Conservation (phyloP, 2,888 invertebrate genomes). For the Drosophila borborema region DNA sequence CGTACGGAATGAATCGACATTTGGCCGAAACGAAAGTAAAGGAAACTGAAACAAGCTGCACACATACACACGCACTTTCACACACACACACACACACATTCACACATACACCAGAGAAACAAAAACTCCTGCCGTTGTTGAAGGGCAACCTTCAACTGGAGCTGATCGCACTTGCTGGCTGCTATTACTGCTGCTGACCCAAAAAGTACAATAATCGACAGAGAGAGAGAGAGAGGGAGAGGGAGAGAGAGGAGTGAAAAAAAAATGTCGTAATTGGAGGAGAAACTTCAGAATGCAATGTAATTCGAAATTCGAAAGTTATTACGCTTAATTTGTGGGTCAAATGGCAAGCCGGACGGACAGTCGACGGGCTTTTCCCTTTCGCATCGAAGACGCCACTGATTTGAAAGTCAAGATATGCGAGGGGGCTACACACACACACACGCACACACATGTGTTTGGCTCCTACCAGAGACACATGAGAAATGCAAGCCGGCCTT, state of each 20-base stretch:
- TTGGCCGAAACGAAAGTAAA: constrained; percentile 18
- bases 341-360: constrained; percentile 57
- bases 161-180: constrained; percentile 39
- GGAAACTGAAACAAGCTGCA: constrained; percentile 8
- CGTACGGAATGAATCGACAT: constrained; percentile 41
- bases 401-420: constrained; percentile 73
- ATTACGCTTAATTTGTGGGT: constrained; percentile 79
- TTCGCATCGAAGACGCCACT: constrained; percentile 57
- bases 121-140: constrained; percentile 20
- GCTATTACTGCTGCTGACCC: constrained; percentile 33
- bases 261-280: constrained; percentile 51
- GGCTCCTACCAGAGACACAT: constrained; percentile 19
- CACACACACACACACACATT: not conserved
- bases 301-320: constrained; percentile 74
- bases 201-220: constrained; percentile 34
- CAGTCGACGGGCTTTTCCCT: constrained; percentile 57
- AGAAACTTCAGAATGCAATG: constrained; percentile 53
- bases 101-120: not conserved
- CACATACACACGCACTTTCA: not conserved
- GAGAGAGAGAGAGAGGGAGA: not conserved
- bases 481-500: constrained; percentile 62
- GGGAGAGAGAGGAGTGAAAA: not conserved
- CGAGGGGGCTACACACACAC: constrained; percentile 5
- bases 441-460: not conserved
- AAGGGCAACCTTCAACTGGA: constrained; percentile 63